phyloP scores from a whole-genome alignment of 2,797 vertebrate genomes.

The Calcarius lapponicus region DNA sequence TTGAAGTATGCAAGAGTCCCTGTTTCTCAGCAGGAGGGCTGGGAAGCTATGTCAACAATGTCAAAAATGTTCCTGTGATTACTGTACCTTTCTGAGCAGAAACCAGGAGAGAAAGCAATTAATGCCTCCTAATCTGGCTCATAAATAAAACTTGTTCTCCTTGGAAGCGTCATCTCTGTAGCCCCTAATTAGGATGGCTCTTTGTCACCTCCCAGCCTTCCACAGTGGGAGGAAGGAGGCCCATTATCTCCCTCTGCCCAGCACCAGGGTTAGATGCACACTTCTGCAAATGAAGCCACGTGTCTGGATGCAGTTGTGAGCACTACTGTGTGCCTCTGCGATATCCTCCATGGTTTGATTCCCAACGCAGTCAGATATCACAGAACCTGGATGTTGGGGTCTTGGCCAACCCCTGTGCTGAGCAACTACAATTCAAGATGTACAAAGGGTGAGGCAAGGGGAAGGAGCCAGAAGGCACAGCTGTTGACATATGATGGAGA shows the following conservation, averaged over 20 bases:
- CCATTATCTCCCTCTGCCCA: background rate
- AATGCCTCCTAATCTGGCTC: slow-evolving; percentile 72
- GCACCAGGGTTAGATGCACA: background rate
- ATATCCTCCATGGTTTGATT: background rate
- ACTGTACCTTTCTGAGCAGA: slow-evolving; percentile 76
- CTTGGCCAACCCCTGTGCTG: background rate
- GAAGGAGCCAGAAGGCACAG: slow-evolving; percentile 41
- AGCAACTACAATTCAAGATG: background rate
- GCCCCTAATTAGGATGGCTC: slow-evolving; percentile 1
- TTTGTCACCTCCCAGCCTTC: slow-evolving; percentile 4
- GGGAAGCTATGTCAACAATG: slow-evolving; percentile 75
- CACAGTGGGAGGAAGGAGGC: background rate
- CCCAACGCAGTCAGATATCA: background rate
- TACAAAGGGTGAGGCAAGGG: slow-evolving; percentile 23
- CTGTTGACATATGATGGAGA: slow-evolving; percentile 41
- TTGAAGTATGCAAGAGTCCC: slow-evolving; percentile 77
- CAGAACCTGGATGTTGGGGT: background rate
- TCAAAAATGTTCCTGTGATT: slow-evolving; percentile 76
- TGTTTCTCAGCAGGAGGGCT: slow-evolving; percentile 77
- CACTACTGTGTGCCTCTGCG: background rate
- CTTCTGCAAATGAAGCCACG: background rate
- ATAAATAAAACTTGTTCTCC: slow-evolving; percentile 72
- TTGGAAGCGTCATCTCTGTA: slow-evolving; percentile 25
- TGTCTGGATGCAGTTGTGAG: background rate
- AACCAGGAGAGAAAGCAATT: slow-evolving; percentile 72